Evolutionary conservation across 2,797 vertebrate species (phyloP), one percentile per base, ranked within the genome.

Genomic region (Gallinago stenura): DNA sequence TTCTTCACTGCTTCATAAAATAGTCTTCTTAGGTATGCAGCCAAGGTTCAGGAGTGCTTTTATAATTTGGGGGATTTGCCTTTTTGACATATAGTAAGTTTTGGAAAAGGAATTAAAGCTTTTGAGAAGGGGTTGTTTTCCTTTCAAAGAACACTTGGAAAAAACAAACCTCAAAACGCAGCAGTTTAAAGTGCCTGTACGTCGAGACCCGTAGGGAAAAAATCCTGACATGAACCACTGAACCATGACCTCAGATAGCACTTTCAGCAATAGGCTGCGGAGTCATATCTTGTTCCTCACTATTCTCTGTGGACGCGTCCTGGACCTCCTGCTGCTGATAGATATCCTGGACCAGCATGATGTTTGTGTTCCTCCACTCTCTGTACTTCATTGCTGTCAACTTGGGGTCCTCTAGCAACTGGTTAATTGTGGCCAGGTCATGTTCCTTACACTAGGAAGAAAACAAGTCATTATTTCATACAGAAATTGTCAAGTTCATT

Each of bases 301-400:
- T 60, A 2, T 87, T 91, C 57, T 60, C 97, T 26, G 96, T 93
- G 3, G 96, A 69, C 9, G 24, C 35, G 7, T 95, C 88, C 6
- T 72, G 64, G 41, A 46, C 30, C 92, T 97, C 96, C 46, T 96
- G 98, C 61, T 97, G 97, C 31, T 98, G 96, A 90, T 98, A 98
- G 83, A 99, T 98, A 58, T 99, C 99, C 92, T 99, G 98, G 90
- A 99, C 92, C 92, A 99, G 93, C 77, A 99, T 90, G 11, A 97
- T 98, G 39, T 99, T 99, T 82, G 97, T 98, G 82, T 98, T 98
- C 93, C 99, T 99, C 99, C 99, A 99, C 69, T 98, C 97, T 96
- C 98, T 98, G 96, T 99, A 99, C 88, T 98, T 99, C 91, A 94
- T 80, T 6, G 99, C 98, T 10, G 98, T 99, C 84, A 99, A 97